Base-by-base conservation (phyloP, 2,113 vertebrate genomes). In the Rhynchomys soricoides region DNA sequence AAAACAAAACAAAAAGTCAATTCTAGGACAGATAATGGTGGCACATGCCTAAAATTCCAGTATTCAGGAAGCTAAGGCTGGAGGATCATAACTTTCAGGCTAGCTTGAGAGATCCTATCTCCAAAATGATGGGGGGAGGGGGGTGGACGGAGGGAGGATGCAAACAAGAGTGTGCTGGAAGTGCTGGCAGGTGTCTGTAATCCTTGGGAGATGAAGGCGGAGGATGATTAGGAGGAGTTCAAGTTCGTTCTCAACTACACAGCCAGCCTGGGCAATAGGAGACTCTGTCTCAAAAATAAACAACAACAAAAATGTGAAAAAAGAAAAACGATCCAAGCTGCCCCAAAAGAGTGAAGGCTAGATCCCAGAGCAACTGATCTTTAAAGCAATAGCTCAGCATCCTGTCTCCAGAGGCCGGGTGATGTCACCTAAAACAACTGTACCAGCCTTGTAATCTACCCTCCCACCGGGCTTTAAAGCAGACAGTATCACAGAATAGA, bases 381-480 rank as follows among this genome's bases (percentile, higher is more conserved):
- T 34, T 29, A 74, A 66, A 59, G 50, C 40, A 74, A 15, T 10
- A 70, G 4, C 92, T 48, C 83, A 43, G 86, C 78, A 66, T 17
- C 22, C 64, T 19, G 2, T 86, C 75, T 92, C 50, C 74, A 82
- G 62, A 21, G 31, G 81, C 66, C 94, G 37, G 52, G 81, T 89
- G 94, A 93, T 4, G 22, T 97, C 94, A 96, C 62, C 37, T 40
- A 13, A 16, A 9, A 57, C 52, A 79, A 74, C 26, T 50, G 48
- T 71, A 43, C 86, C 81, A 16, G 37, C 6, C 6, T 22, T 78
- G 91, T 83, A 83, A 91, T 45, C 81, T 12, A 62, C 43, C 91
- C 91, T 92, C 55, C 62, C 86, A 81, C 37, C 40, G 82, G 93
- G 26, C 78, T 89, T 97, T 77, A 52, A 26, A 59, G 50, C 74